These are phyloP conservation scores for Desmodus rotundus DNA, from an alignment of 2,113 vertebrate genomes.

Conservation along the genomic window DNA sequence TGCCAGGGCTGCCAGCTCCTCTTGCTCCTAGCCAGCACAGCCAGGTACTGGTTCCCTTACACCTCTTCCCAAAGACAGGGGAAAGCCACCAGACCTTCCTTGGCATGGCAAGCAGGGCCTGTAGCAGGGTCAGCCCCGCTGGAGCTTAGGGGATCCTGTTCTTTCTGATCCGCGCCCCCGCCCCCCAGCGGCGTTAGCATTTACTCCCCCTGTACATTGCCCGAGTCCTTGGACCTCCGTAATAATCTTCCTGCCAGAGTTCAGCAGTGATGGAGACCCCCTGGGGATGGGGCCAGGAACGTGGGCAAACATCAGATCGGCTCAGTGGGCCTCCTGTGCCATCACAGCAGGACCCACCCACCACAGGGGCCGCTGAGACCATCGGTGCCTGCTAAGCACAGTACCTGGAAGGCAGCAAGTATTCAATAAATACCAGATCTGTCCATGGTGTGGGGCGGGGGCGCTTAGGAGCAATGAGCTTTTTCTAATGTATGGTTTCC, in stretches of 20 bases:
- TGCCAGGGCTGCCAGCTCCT: no score
- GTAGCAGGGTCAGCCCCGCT: neutral
- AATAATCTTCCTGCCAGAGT: neutral
- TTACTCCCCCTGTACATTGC: no score
- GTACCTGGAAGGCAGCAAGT: neutral
- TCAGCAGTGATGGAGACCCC: neutral
- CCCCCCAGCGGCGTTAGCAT: rapidly evolving
- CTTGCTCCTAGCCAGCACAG: neutral
- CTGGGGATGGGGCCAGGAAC: neutral
- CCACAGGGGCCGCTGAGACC: neutral
- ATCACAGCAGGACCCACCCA: neutral
- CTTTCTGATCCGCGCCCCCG: neutral
- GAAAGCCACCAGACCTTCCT: neutral
- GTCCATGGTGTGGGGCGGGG: no score
- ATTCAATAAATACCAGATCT: neutral
- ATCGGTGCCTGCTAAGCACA: neutral
- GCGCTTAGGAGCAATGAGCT: neutral
- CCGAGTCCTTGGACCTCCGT: neutral
- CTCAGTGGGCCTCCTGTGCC: neutral
- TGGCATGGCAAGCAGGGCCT: neutral
- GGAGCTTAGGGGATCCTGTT: neutral
- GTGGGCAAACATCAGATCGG: neutral
- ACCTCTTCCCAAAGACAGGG: neutral
- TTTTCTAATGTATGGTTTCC: neutral
- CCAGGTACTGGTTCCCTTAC: neutral